A percentile compares a stretch with the other conserved stretches of the same genome.
Evolutionary conservation across 2,888 invertebrate genomes (phyloP).

Genomic region (Philaethria dido): DNA sequence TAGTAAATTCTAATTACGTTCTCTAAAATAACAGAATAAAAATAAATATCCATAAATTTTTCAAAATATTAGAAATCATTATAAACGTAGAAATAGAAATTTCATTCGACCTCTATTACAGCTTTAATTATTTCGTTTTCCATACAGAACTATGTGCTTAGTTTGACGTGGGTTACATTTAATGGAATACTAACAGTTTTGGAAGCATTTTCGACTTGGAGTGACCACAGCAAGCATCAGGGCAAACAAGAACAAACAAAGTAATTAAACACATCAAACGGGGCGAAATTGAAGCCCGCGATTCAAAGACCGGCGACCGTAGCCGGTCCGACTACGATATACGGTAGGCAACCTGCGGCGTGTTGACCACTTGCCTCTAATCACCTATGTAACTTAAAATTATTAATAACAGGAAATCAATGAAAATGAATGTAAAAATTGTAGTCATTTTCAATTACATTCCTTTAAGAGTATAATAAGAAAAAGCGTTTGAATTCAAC

Average conservation of each 20-base stretch:
- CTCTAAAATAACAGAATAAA: no score
- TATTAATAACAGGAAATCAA: neutral
- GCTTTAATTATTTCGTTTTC: slow-evolving; percentile 73
- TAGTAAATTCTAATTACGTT: no score
- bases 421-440: neutral
- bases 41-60: no score
- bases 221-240: slow-evolving; percentile 76
- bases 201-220: slow-evolving; percentile 75
- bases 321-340: slow-evolving; percentile 11
- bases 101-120: slow-evolving; percentile 29
- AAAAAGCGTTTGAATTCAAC: no score
- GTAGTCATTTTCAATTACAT: no score
- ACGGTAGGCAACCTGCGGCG: neutral
- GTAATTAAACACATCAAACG: slow-evolving; percentile 84
- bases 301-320: slow-evolving; percentile 60
- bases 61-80: neutral
- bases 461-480: no score
- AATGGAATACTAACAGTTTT: slow-evolving; percentile 79
- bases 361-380: neutral
- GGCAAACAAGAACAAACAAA: slow-evolving; percentile 80
- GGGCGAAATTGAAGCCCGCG: slow-evolving; percentile 72
- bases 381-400: neutral
- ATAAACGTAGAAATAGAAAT: neutral
- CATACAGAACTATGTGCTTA: slow-evolving; percentile 74
- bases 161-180: slow-evolving; percentile 82